phyloP scores from a whole-genome alignment of 2,113 vertebrate species.

The Ciconia boyciana region DNA sequence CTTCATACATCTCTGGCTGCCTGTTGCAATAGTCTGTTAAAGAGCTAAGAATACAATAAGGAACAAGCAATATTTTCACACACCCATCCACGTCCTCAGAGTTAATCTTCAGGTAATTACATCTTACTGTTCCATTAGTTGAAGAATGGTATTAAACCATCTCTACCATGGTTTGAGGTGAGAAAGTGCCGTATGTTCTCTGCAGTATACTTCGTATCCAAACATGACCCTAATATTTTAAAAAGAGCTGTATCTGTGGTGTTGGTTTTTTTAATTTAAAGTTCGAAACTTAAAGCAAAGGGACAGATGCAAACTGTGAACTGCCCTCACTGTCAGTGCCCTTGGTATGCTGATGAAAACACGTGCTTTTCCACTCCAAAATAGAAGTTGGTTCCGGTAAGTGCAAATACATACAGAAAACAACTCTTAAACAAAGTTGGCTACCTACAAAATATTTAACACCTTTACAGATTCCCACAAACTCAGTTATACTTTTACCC shows the following conservation, averaged over 20 bases:
- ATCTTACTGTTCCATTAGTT: neutral
- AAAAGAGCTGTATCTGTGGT: neutral
- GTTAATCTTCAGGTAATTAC: neutral
- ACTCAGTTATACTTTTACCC: neutral
- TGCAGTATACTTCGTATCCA: neutral
- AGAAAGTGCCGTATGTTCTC: neutral
- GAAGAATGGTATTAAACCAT: neutral
- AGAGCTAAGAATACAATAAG: neutral
- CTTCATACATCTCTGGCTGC: neutral
- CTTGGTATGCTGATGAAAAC: neutral
- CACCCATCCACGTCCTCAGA: neutral
- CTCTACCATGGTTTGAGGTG: neutral
- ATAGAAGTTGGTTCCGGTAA: neutral
- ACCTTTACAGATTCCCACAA: neutral
- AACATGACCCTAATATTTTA: neutral
- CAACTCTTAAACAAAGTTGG: neutral
- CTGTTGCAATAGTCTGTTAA: neutral
- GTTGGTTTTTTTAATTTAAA: neutral
- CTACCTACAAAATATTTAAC: neutral
- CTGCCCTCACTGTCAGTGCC: neutral
- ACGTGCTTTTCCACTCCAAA: neutral
- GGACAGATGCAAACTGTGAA: neutral
- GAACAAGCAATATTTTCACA: neutral
- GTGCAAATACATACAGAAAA: neutral
- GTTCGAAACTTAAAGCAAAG: neutral